Percentiles rank a stretch among this genome's conserved stretches.
Conservation (phyloP, 2,888 invertebrate genomes). For the Troides aeacus region DNA sequence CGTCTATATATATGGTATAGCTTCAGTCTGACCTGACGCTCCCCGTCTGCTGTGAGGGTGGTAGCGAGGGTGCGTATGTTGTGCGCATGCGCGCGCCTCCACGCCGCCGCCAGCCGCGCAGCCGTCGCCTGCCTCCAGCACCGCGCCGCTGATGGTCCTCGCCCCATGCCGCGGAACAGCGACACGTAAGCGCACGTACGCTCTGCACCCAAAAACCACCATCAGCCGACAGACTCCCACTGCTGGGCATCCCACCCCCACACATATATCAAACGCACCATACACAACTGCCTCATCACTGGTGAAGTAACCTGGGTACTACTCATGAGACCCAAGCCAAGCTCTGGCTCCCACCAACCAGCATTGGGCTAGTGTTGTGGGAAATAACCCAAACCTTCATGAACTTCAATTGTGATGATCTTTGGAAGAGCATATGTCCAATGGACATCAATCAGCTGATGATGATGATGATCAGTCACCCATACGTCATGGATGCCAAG, state of each 20-base stretch:
- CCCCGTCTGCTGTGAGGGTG: constrained; percentile 46
- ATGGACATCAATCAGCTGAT: too few species aligned
- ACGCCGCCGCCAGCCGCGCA: constrained; percentile 46
- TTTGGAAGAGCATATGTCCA: too few species aligned
- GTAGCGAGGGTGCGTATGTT: constrained; percentile 44
- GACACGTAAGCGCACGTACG: constrained; percentile 53
- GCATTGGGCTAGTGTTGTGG: too few species aligned
- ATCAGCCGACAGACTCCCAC: neutral
- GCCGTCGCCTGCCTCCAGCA: constrained; percentile 46
- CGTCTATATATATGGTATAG: neutral
- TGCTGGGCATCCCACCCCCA: neutral
- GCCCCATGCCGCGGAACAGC: constrained; percentile 54
- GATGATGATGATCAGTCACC: too few species aligned
- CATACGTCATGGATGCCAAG: too few species aligned
- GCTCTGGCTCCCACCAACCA: too few species aligned
- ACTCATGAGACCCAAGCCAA: too few species aligned
- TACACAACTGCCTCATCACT: too few species aligned
- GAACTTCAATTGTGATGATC: too few species aligned
- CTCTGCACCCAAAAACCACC: constrained; percentile 36
- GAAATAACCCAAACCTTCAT: too few species aligned
- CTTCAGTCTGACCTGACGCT: constrained; percentile 41
- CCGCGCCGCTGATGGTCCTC: constrained; percentile 43
- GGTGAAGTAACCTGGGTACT: too few species aligned
- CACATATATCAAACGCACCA: too few species aligned
- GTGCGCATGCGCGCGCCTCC: constrained; percentile 42